Evolutionary conservation across 2,888 invertebrate genomes (phyloP).

Genomic region (Rhamphomyia laevipes): DNA sequence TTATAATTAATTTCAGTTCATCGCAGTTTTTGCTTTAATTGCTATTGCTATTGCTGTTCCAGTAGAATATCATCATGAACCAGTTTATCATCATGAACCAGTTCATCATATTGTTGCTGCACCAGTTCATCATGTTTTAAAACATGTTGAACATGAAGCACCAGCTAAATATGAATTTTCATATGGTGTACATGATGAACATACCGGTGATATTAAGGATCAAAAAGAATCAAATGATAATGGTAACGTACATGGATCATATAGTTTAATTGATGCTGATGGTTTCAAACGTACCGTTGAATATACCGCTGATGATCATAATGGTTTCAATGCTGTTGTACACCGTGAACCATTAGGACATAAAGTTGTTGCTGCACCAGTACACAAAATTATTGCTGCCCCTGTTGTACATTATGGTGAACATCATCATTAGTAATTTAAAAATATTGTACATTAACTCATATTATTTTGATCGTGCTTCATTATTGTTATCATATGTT

Average conservation of each 20-base stretch:
- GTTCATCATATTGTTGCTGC: slow-evolving; percentile 2
- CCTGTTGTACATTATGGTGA: slow-evolving; percentile 9
- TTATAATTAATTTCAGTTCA: background rate
- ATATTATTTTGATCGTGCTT: too few relatives aligned
- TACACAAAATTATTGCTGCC: slow-evolving; percentile 11
- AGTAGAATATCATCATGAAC: slow-evolving; percentile 22
- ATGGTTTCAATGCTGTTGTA: slow-evolving; percentile 45
- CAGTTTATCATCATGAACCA: slow-evolving; percentile 1
- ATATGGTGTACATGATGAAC: slow-evolving; percentile 41
- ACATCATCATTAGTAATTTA: background rate
- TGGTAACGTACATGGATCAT: slow-evolving; percentile 41
- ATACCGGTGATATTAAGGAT: slow-evolving; percentile 43
- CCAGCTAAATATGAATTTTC: slow-evolving; percentile 41
- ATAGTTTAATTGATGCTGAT: slow-evolving; percentile 43
- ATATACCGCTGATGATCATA: slow-evolving; percentile 43
- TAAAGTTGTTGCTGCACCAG: slow-evolving; percentile 23
- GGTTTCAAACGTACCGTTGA: slow-evolving; percentile 43
- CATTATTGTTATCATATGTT: too few relatives aligned
- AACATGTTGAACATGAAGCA: slow-evolving; percentile 29
- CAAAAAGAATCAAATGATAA: slow-evolving; percentile 43
- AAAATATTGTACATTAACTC: too few relatives aligned
- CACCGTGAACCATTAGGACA: slow-evolving; percentile 39
- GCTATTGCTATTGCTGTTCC: slow-evolving; percentile 24
- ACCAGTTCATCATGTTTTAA: background rate
- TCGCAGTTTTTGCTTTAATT: slow-evolving; percentile 14